Percentiles rank a stretch among this genome's conserved stretches.
phyloP scores from a whole-genome alignment of 2,888 invertebrate genomes.

The Idaea biselata region DNA sequence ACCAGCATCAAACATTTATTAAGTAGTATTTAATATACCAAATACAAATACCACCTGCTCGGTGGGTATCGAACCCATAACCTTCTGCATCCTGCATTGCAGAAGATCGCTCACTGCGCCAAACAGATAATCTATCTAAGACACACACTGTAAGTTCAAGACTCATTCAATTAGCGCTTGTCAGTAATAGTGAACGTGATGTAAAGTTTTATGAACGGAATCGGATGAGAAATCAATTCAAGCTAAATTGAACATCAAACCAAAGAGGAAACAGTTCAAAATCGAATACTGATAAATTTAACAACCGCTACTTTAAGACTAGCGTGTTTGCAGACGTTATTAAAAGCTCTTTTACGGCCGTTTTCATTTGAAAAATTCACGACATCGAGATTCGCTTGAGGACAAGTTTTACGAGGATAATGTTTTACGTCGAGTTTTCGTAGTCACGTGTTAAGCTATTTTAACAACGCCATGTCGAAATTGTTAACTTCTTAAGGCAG shows the following conservation, averaged over 20 bases:
- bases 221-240: neutral
- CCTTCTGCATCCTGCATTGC: too few species aligned
- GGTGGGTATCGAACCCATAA: too few species aligned
- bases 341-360: conserved; percentile 40
- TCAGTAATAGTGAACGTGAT: neutral
- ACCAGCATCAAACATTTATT: too few species aligned
- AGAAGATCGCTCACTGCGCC: too few species aligned
- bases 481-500: too few species aligned
- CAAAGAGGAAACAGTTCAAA: conserved; percentile 8
- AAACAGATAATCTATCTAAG: too few species aligned
- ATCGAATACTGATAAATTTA: conserved; percentile 1
- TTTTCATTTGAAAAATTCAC: conserved; percentile 30
- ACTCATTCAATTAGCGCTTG: neutral
- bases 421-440: conserved; percentile 17
- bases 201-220: neutral
- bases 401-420: neutral
- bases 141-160: conserved; percentile 3
- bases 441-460: neutral
- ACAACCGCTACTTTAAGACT: neutral
- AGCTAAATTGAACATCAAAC: conserved; percentile 3
- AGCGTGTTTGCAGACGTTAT: conserved; percentile 42
- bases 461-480: neutral
- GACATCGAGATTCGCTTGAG: neutral
- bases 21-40: too few species aligned
- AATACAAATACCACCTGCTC: too few species aligned